phyloP scores from a whole-genome alignment of 2,888 invertebrate genomes.

The Lithophane leautieri region DNA sequence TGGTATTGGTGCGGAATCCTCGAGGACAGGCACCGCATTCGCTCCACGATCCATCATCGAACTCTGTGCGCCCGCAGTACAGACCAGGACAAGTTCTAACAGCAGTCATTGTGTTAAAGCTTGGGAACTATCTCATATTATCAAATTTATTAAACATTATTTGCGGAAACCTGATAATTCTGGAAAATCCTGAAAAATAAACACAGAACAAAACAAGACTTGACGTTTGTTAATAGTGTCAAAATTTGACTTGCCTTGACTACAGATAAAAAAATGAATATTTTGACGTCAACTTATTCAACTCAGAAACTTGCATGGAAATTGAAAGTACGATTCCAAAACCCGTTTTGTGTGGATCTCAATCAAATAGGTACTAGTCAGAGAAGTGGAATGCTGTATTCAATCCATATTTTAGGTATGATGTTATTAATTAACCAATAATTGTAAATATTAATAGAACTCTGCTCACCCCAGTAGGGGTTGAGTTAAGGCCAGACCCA shows the following conservation, averaged over 20 bases:
- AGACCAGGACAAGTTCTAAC: conserved; percentile 93
- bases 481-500: not conserved
- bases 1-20: conserved; percentile 93
- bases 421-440: no score
- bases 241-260: not conserved
- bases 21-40: conserved; percentile 96
- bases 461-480: not conserved
- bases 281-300: not conserved
- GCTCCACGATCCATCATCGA: conserved; percentile 92
- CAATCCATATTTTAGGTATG: not conserved
- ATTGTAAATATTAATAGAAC: not conserved
- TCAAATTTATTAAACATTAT: not conserved
- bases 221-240: conserved; percentile 21
- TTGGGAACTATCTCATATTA: conserved; percentile 25
- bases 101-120: conserved; percentile 73
- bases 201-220: conserved; percentile 23
- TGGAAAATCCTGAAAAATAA: not conserved
- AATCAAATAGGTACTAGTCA: not conserved
- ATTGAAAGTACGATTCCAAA: not conserved
- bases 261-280: conserved; percentile 6
- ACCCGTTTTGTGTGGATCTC: not conserved
- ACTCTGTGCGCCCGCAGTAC: conserved; percentile 94
- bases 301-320: conserved; percentile 24
- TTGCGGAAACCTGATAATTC: not conserved
- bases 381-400: not conserved